Base-by-base conservation (phyloP, 2,113 vertebrate genomes). In the Eolophus roseicapilla region DNA sequence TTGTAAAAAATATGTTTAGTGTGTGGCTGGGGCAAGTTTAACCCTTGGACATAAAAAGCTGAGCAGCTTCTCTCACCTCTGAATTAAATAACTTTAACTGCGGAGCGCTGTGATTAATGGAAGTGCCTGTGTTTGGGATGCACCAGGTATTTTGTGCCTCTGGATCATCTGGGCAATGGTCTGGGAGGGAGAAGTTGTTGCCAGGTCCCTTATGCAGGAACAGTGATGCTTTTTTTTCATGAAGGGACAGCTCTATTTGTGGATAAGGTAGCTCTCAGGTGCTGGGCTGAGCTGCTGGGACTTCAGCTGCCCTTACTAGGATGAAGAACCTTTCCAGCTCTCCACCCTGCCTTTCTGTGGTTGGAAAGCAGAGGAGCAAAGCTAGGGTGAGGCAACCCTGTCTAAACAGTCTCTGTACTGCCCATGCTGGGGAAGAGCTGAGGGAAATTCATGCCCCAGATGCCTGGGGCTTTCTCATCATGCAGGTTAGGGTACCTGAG, bases 1-100 rank as follows among this genome's bases (percentile, higher is more conserved):
- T 90, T 96, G 88, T 96, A 97, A 96, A 97, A 93, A 93, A 95
- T 78, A 86, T 95, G 91, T 96, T 98, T 96, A 96, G 92, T 94
- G 90, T 88, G 86, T 5, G 9, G 74, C 25, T 74, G 88, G 96
- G 95, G 87, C 82, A 94, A 92, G 91, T 95, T 90, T 96, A 95
- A 97, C 81, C 92, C 92, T 74, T 79, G 88, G 94, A 95, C 86
- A 93, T 97, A 90, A 97, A 92, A 81, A 95, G 68, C 67, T 53
- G 68, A 96, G 80, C 79, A 93, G 82, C 47, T 95, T 92, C 90
- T 87, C 68, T 93, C 84, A 91, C 92, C 82, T 95, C 88, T 73
- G 90, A 96, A 85, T 93, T 88, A 95, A 97, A 95, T 87, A 96
- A 88, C 53, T 83, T 95, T 87, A 93, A 80, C 84, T 96, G 93